Base-by-base conservation (phyloP, 1,140 invertebrate genomes). In the Eurosta solidaginis region DNA sequence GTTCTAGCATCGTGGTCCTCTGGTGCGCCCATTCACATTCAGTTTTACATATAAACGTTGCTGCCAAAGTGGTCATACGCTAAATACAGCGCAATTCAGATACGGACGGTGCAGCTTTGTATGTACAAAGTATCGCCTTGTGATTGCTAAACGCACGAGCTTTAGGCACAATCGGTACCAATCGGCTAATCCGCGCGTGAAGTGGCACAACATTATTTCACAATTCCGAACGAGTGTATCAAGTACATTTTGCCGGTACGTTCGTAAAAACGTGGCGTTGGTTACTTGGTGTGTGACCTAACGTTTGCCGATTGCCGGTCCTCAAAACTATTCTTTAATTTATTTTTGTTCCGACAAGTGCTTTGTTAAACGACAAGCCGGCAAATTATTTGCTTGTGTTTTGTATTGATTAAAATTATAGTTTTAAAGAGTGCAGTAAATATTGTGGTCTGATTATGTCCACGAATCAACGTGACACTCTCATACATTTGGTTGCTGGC, bases 401-500 rank as follows among this genome's bases (percentile, higher is more conserved):
- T 68, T 68, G 59, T 40, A 36, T n/a, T n/a, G n/a, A 68, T 68
- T 40, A 3, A 12, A 68, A 68, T 68, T 68, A 20, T 40, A 68
- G 33, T 40, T 68, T 68, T 40, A 27, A 40, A 42, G 2, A 68
- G 33, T 68, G 33, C 59, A 33, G n/a, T 40, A 68, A 68, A 40
- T n/a, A 20, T 36, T 68, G 4, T 68, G 5, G 59, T 27, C 17
- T 40, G 59, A 68, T 68, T 68, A 68, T 68, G 59, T 68, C 59
- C 59, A 29, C 36, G 59, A 68, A 68, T 68, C 59, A 68, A 42
- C 59, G 59, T 68, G 59, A 68, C 33, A 68, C 59, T n/a, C 33
- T 68, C 14, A 68, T 68, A 68, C 59, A 68, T 68, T 68, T 68
- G 27, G 59, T 68, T 22, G 59, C 59, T 68, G 59, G 59, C 59